Evolutionary conservation across 2,888 invertebrate species (phyloP), one percentile per base, ranked within the genome.

Genomic region (Hecatera dysodea): DNA sequence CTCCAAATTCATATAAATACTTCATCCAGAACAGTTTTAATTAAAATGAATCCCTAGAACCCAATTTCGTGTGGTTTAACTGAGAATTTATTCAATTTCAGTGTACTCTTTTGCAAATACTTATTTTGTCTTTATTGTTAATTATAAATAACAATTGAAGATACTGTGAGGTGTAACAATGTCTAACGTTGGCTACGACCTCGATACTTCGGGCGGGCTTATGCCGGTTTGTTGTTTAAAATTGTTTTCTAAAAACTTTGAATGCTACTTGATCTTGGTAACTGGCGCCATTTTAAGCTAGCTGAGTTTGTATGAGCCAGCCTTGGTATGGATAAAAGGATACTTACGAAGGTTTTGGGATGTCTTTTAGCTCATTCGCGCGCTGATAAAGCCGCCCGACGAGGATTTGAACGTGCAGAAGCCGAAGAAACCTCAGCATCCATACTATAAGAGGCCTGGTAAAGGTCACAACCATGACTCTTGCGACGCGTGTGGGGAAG

Each of bases 401-500:
- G 98, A 97, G 85, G 98, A 98, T 65, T 97, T 97, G 66, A 95
- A 88, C 63, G 88, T 86, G 19, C 95, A 94, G 77, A 97, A 97
- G 87, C 96, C 96, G 70, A 97, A 97, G 82, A 97, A 96, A 84
- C 96, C 97, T 17, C 97, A 97, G 84, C 98, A 98, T 94, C 98
- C 98, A 1, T 98, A 98, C 88, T 98, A 98, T 88, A 98, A 98
- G 90, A 96, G 98, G 75, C 98, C 98, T 79, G 98, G 98, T n/a
- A 97, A 98, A 88, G 98, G 98, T 11, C 98, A 98, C 89, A 99
- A 99, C 93, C 98, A 98, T 90, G 99, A 99, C 90, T 97, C 97
- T 81, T 99, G 99, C 90, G 99, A 99, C 95, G 98, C 98, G 67
- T 99, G 99, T 91, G 97, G 98, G 66, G 99, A 99, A 96, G 99